These are phyloP conservation scores for Phoxinus dragarum DNA, from an alignment of 2,797 vertebrate species.

Conservation along the genomic window DNA sequence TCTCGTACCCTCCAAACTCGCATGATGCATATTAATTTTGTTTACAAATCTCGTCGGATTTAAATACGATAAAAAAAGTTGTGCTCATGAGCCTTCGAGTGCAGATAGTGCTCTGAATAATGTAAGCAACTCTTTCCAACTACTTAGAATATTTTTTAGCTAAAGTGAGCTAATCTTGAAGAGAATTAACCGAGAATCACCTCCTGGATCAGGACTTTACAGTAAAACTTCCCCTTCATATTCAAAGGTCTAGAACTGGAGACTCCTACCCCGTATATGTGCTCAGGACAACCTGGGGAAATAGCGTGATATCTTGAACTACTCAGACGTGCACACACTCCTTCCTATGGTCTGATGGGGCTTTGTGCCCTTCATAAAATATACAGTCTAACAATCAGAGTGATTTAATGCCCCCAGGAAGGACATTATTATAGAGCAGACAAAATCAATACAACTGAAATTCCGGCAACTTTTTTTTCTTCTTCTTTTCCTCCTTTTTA, in stretches of 20 bases:
- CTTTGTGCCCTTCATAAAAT: conserved; percentile 66
- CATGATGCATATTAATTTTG: conserved; percentile 47
- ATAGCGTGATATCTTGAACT: conserved; percentile 12
- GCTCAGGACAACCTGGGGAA: neutral
- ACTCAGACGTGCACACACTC: conserved; percentile 49
- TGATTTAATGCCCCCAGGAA: conserved; percentile 62
- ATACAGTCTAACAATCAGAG: conserved; percentile 65
- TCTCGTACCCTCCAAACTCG: conserved; percentile 28
- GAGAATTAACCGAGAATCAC: conserved; percentile 40
- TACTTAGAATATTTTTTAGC: conserved; percentile 5
- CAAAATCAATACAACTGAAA: conserved; percentile 60
- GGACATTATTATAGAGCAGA: conserved; percentile 55
- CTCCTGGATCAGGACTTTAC: conserved; percentile 22
- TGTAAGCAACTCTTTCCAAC: conserved; percentile 20
- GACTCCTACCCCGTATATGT: neutral
- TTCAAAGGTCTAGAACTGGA: conserved; percentile 8
- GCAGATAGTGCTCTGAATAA: conserved; percentile 25
- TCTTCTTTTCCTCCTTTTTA: neutral
- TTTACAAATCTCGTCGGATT: conserved; percentile 55
- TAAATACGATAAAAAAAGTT: conserved; percentile 57
- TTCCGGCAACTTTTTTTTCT: conserved; percentile 37
- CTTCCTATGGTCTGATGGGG: conserved; percentile 61
- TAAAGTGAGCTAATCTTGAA: conserved; percentile 36
- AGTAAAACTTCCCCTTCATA: conserved; percentile 10
- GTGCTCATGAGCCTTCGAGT: conserved; percentile 27